These are phyloP conservation scores for Diadophis punctatus DNA, from an alignment of 2,113 vertebrate species.

Conservation along the genomic window DNA sequence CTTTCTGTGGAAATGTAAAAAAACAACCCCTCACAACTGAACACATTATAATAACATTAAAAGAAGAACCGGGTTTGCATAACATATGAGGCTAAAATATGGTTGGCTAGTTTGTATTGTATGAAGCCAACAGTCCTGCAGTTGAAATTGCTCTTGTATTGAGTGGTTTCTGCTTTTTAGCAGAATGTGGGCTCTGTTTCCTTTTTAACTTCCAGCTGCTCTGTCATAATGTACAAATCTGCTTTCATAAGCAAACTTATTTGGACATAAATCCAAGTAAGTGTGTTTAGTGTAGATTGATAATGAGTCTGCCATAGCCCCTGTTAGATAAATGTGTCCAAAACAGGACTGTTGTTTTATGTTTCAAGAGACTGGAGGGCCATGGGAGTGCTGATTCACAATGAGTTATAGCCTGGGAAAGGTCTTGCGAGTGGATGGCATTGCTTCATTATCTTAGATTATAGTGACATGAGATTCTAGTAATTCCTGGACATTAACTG, in stretches of 20 bases:
- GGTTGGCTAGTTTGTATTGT: not conserved
- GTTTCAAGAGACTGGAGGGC: not conserved
- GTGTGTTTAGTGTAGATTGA: not conserved
- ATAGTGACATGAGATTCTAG: conserved; percentile 6
- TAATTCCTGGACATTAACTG: not conserved
- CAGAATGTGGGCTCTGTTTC: not conserved
- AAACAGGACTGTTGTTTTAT: not conserved
- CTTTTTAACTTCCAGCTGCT: not conserved
- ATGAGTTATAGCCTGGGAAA: not conserved
- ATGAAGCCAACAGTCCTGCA: not conserved
- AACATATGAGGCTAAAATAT: not conserved
- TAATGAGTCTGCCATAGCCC: not conserved
- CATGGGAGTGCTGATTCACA: not conserved
- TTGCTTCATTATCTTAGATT: conserved; percentile 21
- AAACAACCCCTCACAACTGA: not conserved
- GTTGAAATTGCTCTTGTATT: not conserved
- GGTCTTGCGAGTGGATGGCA: not conserved
- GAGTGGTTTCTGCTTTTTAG: not conserved
- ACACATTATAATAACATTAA: not conserved
- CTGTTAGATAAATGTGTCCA: not conserved
- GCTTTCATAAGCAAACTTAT: not conserved
- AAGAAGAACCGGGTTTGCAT: not conserved
- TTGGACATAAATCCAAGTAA: conserved; percentile 1
- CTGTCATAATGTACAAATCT: not conserved
- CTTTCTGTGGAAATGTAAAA: not conserved